Conservation (phyloP, 2,888 invertebrate genomes). For the Drosophila robusta region DNA sequence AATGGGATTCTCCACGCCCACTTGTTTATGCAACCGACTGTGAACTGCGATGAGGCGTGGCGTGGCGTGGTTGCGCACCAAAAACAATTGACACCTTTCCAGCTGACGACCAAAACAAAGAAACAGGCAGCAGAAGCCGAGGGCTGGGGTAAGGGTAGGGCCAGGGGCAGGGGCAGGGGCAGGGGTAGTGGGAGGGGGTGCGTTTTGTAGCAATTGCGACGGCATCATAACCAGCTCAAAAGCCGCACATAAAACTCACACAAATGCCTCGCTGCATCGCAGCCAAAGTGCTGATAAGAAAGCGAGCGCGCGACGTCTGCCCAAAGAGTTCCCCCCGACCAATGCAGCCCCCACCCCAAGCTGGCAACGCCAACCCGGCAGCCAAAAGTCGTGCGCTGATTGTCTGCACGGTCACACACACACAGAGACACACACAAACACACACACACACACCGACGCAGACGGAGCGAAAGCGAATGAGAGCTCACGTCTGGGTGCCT, state of each 20-base stretch:
- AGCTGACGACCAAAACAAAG: slow-evolving; percentile 61
- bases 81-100: slow-evolving; percentile 75
- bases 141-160: background rate
- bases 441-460: slow-evolving; percentile 13
- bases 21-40: slow-evolving; percentile 82
- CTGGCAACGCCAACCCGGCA: slow-evolving; percentile 46
- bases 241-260: slow-evolving; percentile 77
- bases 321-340: slow-evolving; percentile 38
- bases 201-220: slow-evolving; percentile 58
- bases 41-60: slow-evolving; percentile 69
- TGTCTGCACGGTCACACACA: slow-evolving; percentile 39
- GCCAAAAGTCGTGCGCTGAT: slow-evolving; percentile 69
- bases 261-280: slow-evolving; percentile 78
- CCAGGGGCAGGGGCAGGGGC: too few species aligned
- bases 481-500: slow-evolving; percentile 63
- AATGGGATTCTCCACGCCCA: slow-evolving; percentile 83
- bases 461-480: slow-evolving; percentile 24
- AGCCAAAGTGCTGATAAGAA: slow-evolving; percentile 75
- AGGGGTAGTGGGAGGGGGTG: background rate
- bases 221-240: slow-evolving; percentile 75
- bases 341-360: slow-evolving; percentile 8
- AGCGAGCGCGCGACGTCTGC: slow-evolving; percentile 59
- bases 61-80: slow-evolving; percentile 6
- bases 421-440: slow-evolving; percentile 8
- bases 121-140: slow-evolving; percentile 33